Evolutionary conservation across 2,888 invertebrate species (phyloP), one percentile per base, ranked within the genome.

Genomic region (Sylvicola fuscatus): DNA sequence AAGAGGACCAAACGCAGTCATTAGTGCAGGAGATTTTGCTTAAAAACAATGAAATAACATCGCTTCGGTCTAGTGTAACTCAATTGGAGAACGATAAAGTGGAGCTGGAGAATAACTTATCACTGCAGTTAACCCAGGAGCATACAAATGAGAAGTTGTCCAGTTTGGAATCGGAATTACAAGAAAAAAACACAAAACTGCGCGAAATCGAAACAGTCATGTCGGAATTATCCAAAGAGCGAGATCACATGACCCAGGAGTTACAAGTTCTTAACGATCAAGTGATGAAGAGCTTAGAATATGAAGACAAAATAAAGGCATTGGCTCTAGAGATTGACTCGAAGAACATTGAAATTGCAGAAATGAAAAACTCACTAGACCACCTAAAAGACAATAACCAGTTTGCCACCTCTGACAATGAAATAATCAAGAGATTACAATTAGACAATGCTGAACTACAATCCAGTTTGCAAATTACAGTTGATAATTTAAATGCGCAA

Each of bases 51-150:
- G 61, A 61, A 42, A 48, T 62, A 13, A 59, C 60, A 37, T 37
- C 45, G 39, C 43, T 64, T 32, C 58, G 53, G 40, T 47, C 49
- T 38, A 60, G 62, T 46, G 47, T 61, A 2, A 52, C 58, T 31
- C 59, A 63, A 12, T 42, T 61, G 26, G 58, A 64, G 42, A 53
- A 50, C 26, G 57, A 57, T 27, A 56, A 55, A 14, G 52, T 54
- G 16, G 56, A 58, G n/a, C 41, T 50, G 10, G 58, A 62, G 41
- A 50, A 48, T n/a, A 26, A 21, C 8, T 21, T 21, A 8, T 45
- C 41, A 4, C 30, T 48, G 30, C 48, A 48, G 37, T 42, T 58
- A 49, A 43, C 45, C 2, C 43, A 46, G 34, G 46, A 46, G 41
- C 45, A 45, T 39, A 12, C 6, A 35, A 11, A 36, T 6, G 27